Percentiles rank a stretch among this genome's conserved stretches.
Conservation (phyloP, 2,888 invertebrate species). For the Volucella zonaria region DNA sequence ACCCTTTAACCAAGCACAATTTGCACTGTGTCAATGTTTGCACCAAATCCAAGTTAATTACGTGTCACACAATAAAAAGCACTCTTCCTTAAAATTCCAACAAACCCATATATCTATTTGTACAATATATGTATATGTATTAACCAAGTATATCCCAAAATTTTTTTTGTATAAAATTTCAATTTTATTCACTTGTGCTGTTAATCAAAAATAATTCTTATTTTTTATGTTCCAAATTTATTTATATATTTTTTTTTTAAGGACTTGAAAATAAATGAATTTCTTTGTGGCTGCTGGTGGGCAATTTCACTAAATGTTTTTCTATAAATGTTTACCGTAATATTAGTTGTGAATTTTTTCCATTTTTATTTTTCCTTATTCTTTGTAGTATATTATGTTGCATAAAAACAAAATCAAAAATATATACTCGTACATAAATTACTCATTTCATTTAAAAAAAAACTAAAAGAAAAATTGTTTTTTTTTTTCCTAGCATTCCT, state of each 20-base stretch:
- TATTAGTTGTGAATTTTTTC: slow-evolving; percentile 44
- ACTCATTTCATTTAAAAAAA: slow-evolving; percentile 29
- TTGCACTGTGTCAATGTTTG: slow-evolving; percentile 66
- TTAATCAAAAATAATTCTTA: slow-evolving; percentile 48
- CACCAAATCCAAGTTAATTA: slow-evolving; percentile 56
- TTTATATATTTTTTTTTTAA: slow-evolving; percentile 62
- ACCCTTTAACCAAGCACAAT: slow-evolving; percentile 51
- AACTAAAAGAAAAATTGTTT: neutral
- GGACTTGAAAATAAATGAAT: slow-evolving; percentile 68
- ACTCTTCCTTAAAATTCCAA: slow-evolving; percentile 20
- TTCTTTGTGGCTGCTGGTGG: slow-evolving; percentile 81
- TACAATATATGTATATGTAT: no score
- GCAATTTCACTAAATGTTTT: slow-evolving; percentile 76
- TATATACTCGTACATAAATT: slow-evolving; percentile 5
- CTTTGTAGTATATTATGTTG: slow-evolving; percentile 64
- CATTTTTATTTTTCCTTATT: slow-evolving; percentile 8
- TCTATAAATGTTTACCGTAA: slow-evolving; percentile 62
- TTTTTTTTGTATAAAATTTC: slow-evolving; percentile 18
- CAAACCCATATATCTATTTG: neutral
- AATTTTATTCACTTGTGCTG: slow-evolving; percentile 55
- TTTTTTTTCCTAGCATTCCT: slow-evolving; percentile 40
- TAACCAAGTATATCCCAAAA: slow-evolving; percentile 23
- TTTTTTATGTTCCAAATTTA: slow-evolving; percentile 59
- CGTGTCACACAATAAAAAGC: slow-evolving; percentile 37
- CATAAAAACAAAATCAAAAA: slow-evolving; percentile 40